Evolutionary conservation across 2,113 vertebrate genomes (phyloP), one percentile per base, ranked within the genome.

Genomic region (Melanotaenia duboulayi): DNA sequence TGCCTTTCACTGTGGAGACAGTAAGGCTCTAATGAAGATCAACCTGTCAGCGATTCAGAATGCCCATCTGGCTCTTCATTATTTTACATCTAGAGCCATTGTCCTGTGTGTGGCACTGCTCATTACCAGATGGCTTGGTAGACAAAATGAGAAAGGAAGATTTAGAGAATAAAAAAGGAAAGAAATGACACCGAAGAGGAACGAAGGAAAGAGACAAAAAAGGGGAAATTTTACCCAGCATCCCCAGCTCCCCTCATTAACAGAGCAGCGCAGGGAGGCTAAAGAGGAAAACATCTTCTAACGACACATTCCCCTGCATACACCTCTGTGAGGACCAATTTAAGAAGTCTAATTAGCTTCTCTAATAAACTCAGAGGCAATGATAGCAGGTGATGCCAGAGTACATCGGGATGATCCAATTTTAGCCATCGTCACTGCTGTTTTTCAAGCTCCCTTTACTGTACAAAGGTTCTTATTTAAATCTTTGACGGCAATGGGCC

Each of bases 21-120:
- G 62, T 44, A 48, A 79, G 63, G 71, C 83, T 80, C 70, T 83
- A 86, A 87, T 87, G 81, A 91, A 88, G 86, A 90, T 78, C 71
- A 85, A 80, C 71, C 58, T 84, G 86, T 87, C 87, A 87, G 55
- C 66, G 71, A 72, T 70, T 44, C 57, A 58, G 25, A 78, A 83
- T 69, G 70, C 63, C 74, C 76, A 81, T 91, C 80, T 89, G 81
- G 63, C 78, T 46, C 61, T 79, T 78, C 3, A 42, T 87, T 81
- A 78, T 74, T 76, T 83, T 65, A 72, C 39, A 79, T 75, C 59
- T 17, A 50, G 35, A 76, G 74, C 67, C 74, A 74, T 76, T 83
- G 79, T 88, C 81, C 81, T 89, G 64, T 65, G 28, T 65, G 76
- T 81, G 60, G 65, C 65, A 62, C 44, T 65, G 77, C 85, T 88